These are phyloP conservation scores for Psylliodes chrysocephalus DNA, from an alignment of 2,888 invertebrate genomes.

Conservation along the genomic window DNA sequence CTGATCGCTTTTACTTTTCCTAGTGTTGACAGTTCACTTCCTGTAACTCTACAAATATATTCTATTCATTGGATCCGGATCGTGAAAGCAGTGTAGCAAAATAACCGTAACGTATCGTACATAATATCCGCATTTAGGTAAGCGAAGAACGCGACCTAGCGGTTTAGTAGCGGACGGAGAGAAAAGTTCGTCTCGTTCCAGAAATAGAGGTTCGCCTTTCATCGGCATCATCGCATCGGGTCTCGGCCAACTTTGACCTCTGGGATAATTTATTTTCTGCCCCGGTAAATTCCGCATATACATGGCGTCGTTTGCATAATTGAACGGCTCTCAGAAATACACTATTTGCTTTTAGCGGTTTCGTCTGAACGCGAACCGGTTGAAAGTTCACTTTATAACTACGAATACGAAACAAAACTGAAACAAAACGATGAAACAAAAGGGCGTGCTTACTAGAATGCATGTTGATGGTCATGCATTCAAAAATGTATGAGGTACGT, in stretches of 20 bases:
- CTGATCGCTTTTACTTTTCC: no score
- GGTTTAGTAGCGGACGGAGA: background rate
- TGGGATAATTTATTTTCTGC: conserved; percentile 41
- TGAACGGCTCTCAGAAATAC: conserved; percentile 12
- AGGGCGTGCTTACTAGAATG: no score
- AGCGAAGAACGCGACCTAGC: no score
- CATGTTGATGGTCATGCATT: background rate
- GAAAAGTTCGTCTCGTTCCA: conserved; percentile 3
- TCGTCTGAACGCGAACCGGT: conserved; percentile 4
- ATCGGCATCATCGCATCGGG: conserved; percentile 1
- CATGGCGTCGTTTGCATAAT: conserved; percentile 46
- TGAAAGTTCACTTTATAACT: background rate
- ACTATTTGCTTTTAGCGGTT: conserved; percentile 8
- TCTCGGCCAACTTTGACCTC: conserved; percentile 41
- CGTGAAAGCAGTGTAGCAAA: no score
- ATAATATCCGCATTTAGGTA: background rate
- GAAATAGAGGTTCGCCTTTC: conserved; percentile 5
- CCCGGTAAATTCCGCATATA: conserved; percentile 40
- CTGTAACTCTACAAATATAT: no score
- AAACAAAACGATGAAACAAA: background rate
- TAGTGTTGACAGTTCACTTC: no score
- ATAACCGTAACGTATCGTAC: conserved; percentile 6
- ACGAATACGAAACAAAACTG: no score
- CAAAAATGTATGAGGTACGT: no score
- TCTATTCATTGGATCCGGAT: no score